phyloP scores from a whole-genome alignment of 2,113 vertebrate species.

The Nyctibius bracteatus region DNA sequence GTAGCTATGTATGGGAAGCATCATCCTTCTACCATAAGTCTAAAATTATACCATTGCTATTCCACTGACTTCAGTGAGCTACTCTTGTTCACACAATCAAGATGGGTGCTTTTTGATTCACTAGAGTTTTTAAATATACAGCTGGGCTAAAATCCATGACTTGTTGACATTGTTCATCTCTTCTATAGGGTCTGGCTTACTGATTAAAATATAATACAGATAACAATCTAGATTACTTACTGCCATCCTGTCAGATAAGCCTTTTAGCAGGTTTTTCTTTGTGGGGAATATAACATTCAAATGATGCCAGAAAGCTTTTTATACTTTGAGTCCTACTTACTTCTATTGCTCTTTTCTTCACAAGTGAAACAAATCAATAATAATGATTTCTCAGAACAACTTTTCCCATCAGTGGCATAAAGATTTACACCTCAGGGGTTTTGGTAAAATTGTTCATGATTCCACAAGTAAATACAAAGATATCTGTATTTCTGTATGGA shows the following conservation, averaged over 20 bases:
- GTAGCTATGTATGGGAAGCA: background rate
- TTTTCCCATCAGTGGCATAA: background rate
- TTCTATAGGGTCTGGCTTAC: background rate
- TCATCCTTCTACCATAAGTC: background rate
- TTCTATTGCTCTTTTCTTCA: background rate
- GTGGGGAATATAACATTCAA: background rate
- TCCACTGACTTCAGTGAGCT: background rate
- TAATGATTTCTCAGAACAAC: background rate
- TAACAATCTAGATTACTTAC: background rate
- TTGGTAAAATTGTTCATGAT: background rate
- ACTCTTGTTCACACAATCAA: background rate
- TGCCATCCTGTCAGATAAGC: background rate
- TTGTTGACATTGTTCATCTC: background rate
- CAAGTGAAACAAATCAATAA: slow-evolving; percentile 22
- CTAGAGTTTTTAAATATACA: background rate
- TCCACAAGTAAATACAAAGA: background rate
- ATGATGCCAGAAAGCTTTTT: background rate
- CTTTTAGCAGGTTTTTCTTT: background rate
- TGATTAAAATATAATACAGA: background rate
- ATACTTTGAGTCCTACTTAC: background rate
- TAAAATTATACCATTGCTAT: background rate
- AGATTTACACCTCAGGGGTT: background rate
- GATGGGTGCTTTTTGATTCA: background rate
- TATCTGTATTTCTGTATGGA: background rate
- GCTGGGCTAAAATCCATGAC: background rate